Evolutionary conservation across 2,888 invertebrate species (phyloP).

Genomic region (Drosophila longiperda): DNA sequence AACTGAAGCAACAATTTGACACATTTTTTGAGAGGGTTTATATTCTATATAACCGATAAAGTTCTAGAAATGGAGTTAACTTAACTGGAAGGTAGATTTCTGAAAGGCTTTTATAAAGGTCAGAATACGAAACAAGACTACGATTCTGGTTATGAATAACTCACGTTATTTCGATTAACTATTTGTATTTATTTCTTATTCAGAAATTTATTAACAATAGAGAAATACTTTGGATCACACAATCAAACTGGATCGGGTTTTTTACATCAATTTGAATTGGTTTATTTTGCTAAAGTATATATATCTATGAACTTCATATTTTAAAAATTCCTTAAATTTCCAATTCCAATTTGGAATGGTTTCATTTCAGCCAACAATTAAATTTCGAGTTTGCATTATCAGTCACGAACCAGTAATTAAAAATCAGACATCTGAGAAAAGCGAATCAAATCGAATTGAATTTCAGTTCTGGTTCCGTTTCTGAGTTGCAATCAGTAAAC

Average conservation of each 20-base stretch:
- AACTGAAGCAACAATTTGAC: not conserved
- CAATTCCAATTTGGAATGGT: too few species aligned
- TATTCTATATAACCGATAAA: not conserved
- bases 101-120: not conserved
- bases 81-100: not conserved
- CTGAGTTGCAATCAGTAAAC: not conserved
- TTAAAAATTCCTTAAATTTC: too few species aligned
- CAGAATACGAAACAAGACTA: not conserved
- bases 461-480: not conserved
- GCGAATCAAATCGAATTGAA: not conserved
- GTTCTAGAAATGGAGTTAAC: not conserved
- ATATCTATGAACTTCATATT: too few species aligned
- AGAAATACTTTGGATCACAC: not conserved
- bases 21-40: not conserved
- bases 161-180: too few species aligned
- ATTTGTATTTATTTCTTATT: not conserved
- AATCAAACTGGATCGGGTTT: not conserved
- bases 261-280: not conserved
- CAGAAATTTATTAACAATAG: not conserved
- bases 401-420: too few species aligned
- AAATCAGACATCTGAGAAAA: too few species aligned
- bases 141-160: not conserved
- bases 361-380: too few species aligned
- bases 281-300: not conserved
- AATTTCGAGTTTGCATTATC: not conserved